Base-by-base conservation (phyloP, 2,888 invertebrate species). In the Himalopsyche japonica region DNA sequence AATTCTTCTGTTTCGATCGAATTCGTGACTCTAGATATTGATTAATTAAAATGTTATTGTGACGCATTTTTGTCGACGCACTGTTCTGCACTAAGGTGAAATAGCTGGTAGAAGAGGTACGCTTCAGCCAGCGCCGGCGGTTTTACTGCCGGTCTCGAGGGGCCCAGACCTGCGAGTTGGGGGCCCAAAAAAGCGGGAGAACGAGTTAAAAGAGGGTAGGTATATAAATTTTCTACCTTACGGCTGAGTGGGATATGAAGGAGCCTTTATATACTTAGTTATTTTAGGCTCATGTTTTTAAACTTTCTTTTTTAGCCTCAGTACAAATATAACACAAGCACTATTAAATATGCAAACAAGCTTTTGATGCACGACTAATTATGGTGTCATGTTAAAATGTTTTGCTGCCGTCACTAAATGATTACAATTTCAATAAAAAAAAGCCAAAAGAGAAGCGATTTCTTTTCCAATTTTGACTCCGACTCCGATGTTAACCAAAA, bases 81-180 rank as follows among this genome's bases (percentile, higher is more conserved):
- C 10, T 30, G 76, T 76, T 76, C 32, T 30, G 30, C 34, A 76
- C 32, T 34, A 76, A 76, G 76, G 76, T 32, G 34, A 76, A 76
- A 76, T 32, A 34, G 34, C 76, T 76, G 18, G 30, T 20, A n/a
- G 76, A n/a, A n/a, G 76, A 76, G 76, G 76, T 76, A 34, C 76
- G 30, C 57, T 57, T 10, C 57, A 57, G 57, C 76, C 76, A 34
- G 76, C 30, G 30, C 76, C 76, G 15, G 76, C 34, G 76, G 76
- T 76, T 76, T 76, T 76, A 76, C 76, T 76, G 76, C 76, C 34
- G 76, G 76, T 76, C 76, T 34, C 76, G 76, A 30, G 76, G 76
- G 76, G 34, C 30, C 76, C 32, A 30, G 32, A 76, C 76, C 76
- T 32, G 76, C 34, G 32, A 30, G 76, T 24, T n/a, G 57, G 57